Evolutionary conservation across 2,888 invertebrate genomes (phyloP), one percentile per base, ranked within the genome.

Genomic region (Dolichopus griseipennis): DNA sequence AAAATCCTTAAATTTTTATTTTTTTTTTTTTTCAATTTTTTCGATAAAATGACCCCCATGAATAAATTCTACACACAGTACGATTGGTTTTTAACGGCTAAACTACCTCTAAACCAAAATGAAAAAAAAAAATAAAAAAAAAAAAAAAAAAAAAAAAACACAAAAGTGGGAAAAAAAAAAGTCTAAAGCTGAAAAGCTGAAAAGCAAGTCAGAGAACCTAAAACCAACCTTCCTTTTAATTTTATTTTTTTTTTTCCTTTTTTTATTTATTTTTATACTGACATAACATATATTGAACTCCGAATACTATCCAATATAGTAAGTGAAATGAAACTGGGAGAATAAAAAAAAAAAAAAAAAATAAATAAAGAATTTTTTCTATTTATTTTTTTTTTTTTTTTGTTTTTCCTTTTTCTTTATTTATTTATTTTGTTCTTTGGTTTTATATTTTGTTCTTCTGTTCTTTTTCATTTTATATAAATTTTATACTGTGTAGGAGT

Each of bases 361-460:
- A 71, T 69, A 65, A 41, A 71, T 65, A 66, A 33, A 61, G 34
- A 70, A 61, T 65, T 64, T 67, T 65, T 67, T 64, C 52, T 34
- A 69, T 72, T 69, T 72, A 69, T 70, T 71, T 65, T 41, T 72
- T 73, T 68, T 69, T 71, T 68, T 68, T 69, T 71, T 65, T 20
- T 72, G 73, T 68, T 69, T 72, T 68, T 68, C 18, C 61, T 61
- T 18, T 65, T 72, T 73, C 70, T 70, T 72, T 69, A 72, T 74
- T 68, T 66, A 70, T 41, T 70, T 67, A 8, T 67, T 22, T 18
- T n/a, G 37, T 41, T 64, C 12, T 64, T 64, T 22, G 73, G 74
- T 41, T 41, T 69, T 68, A 73, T 73, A 33, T 65, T 27, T 4
- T 34, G 34, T 43, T 27, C 6, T 65, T 10, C 15, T 65, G 9